Evolutionary conservation across 2,113 vertebrate genomes (phyloP).

Genomic region (Apus apus): DNA sequence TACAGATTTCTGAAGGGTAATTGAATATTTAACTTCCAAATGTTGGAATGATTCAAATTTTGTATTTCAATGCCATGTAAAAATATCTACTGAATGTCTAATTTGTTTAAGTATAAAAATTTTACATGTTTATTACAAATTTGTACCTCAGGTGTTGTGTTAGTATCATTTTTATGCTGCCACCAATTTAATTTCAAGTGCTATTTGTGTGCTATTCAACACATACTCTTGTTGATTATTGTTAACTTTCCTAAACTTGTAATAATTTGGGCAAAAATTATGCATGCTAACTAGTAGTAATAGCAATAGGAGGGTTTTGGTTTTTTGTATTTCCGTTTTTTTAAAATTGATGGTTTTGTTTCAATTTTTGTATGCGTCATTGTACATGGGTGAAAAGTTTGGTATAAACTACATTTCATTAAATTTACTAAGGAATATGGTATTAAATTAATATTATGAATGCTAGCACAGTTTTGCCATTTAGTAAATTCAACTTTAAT

Average conservation of each 20-base stretch:
- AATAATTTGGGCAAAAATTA: neutral
- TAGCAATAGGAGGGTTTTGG: fast-evolving
- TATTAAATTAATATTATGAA: neutral
- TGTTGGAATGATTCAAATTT: neutral
- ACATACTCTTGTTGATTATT: neutral
- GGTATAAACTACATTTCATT: neutral
- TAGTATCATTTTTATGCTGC: neutral
- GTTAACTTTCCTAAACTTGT: neutral
- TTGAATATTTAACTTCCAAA: neutral
- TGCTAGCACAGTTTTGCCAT: neutral
- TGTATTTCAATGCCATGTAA: neutral
- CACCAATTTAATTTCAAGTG: neutral
- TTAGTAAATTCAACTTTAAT: neutral
- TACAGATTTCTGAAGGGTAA: neutral
- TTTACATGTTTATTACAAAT: neutral
- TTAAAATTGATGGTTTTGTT: neutral
- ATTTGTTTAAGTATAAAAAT: neutral
- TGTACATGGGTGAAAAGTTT: neutral
- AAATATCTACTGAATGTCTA: neutral
- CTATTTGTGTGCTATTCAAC: neutral
- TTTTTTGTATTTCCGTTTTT: neutral
- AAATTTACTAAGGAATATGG: neutral
- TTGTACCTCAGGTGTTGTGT: neutral
- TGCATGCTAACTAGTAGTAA: neutral
- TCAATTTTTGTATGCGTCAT: neutral